Conservation (phyloP, 2,888 invertebrate genomes). For the Unio pictorum region DNA sequence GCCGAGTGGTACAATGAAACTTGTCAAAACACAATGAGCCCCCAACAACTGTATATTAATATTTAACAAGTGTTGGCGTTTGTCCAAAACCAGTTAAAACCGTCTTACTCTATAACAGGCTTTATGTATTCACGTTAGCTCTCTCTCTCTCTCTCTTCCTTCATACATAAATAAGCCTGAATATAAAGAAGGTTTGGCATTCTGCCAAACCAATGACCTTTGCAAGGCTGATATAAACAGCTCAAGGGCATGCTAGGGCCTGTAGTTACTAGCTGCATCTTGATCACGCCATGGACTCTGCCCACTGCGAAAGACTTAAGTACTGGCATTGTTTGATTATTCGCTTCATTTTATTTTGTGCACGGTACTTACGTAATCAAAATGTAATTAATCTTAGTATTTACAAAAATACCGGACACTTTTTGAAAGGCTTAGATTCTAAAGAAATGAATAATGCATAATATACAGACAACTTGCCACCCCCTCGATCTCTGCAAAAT, state of each 20-base stretch:
- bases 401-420: neutral
- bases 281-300: neutral
- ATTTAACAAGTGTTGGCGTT: too few relatives aligned
- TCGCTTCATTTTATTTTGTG: too few relatives aligned
- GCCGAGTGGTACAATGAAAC: too few relatives aligned
- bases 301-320: too few relatives aligned
- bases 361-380: too few relatives aligned
- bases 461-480: neutral
- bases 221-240: slow-evolving; percentile 25
- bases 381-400: too few relatives aligned
- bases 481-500: slow-evolving; percentile 4
- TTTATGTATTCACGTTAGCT: slow-evolving; percentile 8
- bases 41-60: too few relatives aligned
- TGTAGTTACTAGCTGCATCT: neutral
- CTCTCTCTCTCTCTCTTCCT: slow-evolving; percentile 2
- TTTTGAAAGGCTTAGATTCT: neutral
- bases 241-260: slow-evolving; percentile 32
- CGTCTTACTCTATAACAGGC: neutral
- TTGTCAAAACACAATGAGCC: too few relatives aligned
- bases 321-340: too few relatives aligned
- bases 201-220: slow-evolving; percentile 38
- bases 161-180: slow-evolving; percentile 3
- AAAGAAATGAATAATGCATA: neutral
- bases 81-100: too few relatives aligned
- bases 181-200: slow-evolving; percentile 33